Conservation (phyloP, 2,888 invertebrate genomes). For the Acanthosepion pharaonis region DNA sequence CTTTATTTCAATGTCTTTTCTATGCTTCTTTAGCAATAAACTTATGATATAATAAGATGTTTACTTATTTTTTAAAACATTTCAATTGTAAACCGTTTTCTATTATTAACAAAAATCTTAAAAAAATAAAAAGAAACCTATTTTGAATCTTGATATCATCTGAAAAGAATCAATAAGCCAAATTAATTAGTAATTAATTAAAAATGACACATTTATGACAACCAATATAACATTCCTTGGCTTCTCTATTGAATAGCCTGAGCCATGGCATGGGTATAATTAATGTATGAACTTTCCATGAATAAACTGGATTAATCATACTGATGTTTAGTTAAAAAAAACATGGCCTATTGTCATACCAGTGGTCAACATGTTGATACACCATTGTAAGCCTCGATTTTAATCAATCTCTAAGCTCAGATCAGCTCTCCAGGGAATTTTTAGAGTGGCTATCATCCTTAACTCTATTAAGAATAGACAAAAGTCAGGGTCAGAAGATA, state of each 20-base stretch:
- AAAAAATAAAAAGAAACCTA: no score
- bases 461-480: not conserved
- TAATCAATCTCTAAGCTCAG: not conserved
- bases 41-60: no score
- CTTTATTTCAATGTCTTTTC: no score
- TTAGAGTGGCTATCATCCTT: not conserved
- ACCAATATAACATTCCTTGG: not conserved
- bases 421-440: not conserved
- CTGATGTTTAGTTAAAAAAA: not conserved
- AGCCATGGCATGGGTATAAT: not conserved
- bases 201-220: not conserved
- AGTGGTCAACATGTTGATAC: not conserved
- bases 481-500: not conserved
- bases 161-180: not conserved
- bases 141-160: not conserved
- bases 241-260: not conserved
- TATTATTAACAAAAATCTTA: no score
- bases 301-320: not conserved
- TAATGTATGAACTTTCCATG: slow-evolving; percentile 33
- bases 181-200: not conserved
- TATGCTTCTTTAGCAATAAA: no score
- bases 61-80: no score
- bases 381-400: not conserved
- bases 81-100: no score
- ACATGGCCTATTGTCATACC: not conserved